These are phyloP conservation scores for Platorchestia sp. DNA, from an alignment of 1,140 invertebrate species.

Conservation along the genomic window DNA sequence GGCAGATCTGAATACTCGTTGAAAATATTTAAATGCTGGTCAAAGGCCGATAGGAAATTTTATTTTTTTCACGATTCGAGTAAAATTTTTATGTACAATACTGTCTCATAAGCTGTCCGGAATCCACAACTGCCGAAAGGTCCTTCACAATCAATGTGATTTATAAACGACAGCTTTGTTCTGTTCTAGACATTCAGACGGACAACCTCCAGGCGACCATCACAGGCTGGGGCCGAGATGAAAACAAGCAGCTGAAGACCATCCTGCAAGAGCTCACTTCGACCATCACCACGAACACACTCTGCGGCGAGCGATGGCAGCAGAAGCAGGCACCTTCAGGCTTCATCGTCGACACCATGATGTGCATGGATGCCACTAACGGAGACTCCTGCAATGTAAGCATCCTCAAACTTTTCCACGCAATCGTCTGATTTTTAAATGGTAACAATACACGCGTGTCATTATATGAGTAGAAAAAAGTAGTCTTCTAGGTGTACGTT, in stretches of 20 bases:
- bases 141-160: neutral
- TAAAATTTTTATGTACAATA: neutral
- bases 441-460: too few relatives aligned
- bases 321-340: constrained; percentile 58
- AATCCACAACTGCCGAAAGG: neutral
- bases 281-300: constrained; percentile 49
- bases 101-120: neutral
- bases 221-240: constrained; percentile 64
- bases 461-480: too few relatives aligned
- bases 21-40: too few relatives aligned
- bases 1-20: too few relatives aligned
- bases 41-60: too few relatives aligned
- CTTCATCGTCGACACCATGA: constrained; percentile 63
- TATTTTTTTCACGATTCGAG: neutral
- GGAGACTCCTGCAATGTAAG: constrained; percentile 67
- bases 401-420: neutral
- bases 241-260: constrained; percentile 56
- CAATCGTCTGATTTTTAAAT: too few relatives aligned
- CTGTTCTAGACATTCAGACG: constrained; percentile 5
- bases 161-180: neutral
- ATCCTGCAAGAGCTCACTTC: constrained; percentile 60
- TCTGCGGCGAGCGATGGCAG: constrained; percentile 60
- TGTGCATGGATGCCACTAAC: constrained; percentile 64
- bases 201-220: constrained; percentile 52
- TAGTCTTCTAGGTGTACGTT: too few relatives aligned